Base-by-base conservation (phyloP, 2,113 vertebrate species). In the Carassius gibelio region DNA sequence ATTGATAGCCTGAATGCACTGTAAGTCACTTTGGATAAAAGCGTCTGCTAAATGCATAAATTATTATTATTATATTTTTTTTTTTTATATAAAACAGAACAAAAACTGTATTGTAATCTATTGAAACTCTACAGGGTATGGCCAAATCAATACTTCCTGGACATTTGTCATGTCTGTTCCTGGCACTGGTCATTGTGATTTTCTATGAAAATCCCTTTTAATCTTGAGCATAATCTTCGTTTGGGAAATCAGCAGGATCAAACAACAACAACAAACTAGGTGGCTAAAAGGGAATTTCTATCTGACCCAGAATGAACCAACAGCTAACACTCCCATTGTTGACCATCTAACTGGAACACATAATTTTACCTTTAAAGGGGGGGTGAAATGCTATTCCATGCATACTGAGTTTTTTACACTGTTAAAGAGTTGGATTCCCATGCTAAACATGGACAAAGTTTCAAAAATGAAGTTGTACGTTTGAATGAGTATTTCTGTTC, bases 251-350 rank as follows among this genome's bases (percentile, higher is more conserved):
- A 61, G 13, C 55, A 34, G 34, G 8, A 30, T 30, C 30, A 30
- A 30, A 30, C 9, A 75, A 19, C 57, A 57, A 45, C 48, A 59
- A 61, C 11, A 21, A 77, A 61, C 11, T 17, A 78, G 30, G 30
- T 59, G 15, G 26, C 75, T 21, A 10, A 36, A 61, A n/a, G 76
- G 34, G 57, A 23, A 79, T 79, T 79, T 79, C 76, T 79, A 36
- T 14, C 19, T 62, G 55, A 42, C 34, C 55, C 10, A 14, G 19
- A 61, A 71, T 21, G 42, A 71, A 5, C 21, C 14, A 1, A n/a
- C 21, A 42, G n/a, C 15, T 38, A 6, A 77, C 75, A 77, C 4
- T 38, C 9, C 48, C 1, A 5, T 26, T 50, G 45, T 26, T 26
- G n/a, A 1, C 6, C 21, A 15, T 77, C 15, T 36, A 52, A 57